Conservation (phyloP, 1,140 invertebrate genomes). For the Pogonomyrmex barbatus region DNA sequence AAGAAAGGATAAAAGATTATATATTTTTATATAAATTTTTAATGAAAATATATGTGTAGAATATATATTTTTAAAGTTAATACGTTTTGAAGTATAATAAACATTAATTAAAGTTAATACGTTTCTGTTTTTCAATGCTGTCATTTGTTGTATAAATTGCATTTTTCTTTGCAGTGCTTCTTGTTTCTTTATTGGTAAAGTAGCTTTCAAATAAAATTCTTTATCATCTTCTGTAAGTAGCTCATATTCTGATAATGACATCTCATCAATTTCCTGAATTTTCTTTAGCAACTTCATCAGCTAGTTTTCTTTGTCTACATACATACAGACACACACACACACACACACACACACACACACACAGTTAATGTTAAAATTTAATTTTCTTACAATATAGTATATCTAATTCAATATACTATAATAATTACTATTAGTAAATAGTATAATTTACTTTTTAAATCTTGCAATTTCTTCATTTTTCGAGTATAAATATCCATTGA, state of each 20-base stretch:
- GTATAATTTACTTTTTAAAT: conserved; percentile 43
- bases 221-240: conserved; percentile 73
- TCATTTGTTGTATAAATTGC: conserved; percentile 61
- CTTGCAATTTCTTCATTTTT: conserved; percentile 38
- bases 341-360: not conserved
- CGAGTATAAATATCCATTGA: conserved; percentile 57
- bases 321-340: not conserved
- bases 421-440: conserved; percentile 20
- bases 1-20: not conserved
- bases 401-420: not conserved
- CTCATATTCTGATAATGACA: conserved; percentile 76
- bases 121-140: conserved; percentile 27
- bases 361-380: conserved; percentile 16
- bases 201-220: conserved; percentile 67
- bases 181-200: conserved; percentile 64
- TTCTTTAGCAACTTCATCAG: conserved; percentile 36
- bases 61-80: not conserved
- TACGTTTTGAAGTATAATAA: too few relatives aligned
- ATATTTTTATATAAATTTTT: conserved; percentile 1
- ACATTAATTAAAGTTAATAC: conserved; percentile 1
- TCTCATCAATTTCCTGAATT: conserved; percentile 73
- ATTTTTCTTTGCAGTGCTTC: conserved; percentile 59
- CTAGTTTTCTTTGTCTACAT: conserved; percentile 18
- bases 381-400: not conserved
- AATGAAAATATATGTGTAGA: not conserved